These are phyloP conservation scores for Hyperoplus lanceolatus DNA, from an alignment of 2,797 vertebrate species.

Conservation along the genomic window DNA sequence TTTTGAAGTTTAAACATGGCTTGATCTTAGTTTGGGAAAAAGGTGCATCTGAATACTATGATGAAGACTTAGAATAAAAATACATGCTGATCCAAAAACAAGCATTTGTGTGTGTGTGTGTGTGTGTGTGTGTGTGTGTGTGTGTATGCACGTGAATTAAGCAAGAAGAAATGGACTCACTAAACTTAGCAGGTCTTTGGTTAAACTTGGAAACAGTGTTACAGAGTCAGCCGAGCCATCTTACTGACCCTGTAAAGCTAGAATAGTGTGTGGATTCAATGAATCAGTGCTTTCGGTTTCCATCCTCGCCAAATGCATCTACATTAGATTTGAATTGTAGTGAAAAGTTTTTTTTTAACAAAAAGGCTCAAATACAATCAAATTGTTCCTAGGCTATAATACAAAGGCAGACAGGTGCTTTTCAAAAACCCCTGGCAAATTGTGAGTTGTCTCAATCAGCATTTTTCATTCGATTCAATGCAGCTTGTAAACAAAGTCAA, in stretches of 20 bases:
- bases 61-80: constrained; percentile 74
- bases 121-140: too few species aligned
- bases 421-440: constrained; percentile 38
- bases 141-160: constrained; percentile 31
- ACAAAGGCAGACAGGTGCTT: constrained; percentile 50
- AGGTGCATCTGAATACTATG: constrained; percentile 43
- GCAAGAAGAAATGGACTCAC: constrained; percentile 23
- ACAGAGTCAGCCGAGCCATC: neutral
- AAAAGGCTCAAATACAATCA: constrained; percentile 49
- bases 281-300: constrained; percentile 6
- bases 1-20: constrained; percentile 15
- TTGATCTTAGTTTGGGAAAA: constrained; percentile 43
- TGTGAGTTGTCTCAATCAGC: constrained; percentile 33
- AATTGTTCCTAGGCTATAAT: constrained; percentile 38
- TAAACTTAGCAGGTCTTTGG: constrained; percentile 65
- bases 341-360: constrained; percentile 40
- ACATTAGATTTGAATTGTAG: constrained; percentile 30
- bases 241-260: neutral
- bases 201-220: constrained; percentile 37
- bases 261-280: constrained; percentile 47
- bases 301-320: constrained; percentile 19
- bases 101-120: constrained; percentile 14
- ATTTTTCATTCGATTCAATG: constrained; percentile 54
- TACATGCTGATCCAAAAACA: constrained; percentile 49
- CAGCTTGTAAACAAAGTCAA: constrained; percentile 72